Percentiles rank a stretch among this genome's conserved stretches.
Conservation (phyloP, 2,113 vertebrate species). For the Apodemus speciosus region DNA sequence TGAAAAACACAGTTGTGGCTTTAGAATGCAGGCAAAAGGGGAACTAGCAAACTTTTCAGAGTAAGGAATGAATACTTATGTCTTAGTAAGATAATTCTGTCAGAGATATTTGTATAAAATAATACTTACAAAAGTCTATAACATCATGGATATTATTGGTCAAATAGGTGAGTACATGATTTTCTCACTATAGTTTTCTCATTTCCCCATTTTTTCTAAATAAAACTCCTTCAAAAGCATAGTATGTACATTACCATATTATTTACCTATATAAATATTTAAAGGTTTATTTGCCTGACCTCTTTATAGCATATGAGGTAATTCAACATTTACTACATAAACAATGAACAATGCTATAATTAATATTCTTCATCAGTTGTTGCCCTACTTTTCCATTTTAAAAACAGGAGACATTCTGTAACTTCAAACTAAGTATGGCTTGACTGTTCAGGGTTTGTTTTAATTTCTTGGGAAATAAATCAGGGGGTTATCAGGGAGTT, state of each 20-base stretch:
- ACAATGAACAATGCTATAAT: not conserved
- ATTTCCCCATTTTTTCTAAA: not conserved
- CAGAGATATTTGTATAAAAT: not conserved
- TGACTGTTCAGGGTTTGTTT: not conserved
- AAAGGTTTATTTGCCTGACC: not conserved
- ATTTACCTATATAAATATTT: not conserved
- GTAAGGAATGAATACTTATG: not conserved
- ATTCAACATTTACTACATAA: slow-evolving; percentile 31
- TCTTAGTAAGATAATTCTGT: not conserved
- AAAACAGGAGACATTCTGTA: not conserved
- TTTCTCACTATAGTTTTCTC: not conserved
- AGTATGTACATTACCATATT: not conserved
- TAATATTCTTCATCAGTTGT: not conserved
- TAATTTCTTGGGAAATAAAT: not conserved
- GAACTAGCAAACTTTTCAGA: not conserved
- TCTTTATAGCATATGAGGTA: not conserved
- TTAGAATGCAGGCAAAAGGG: not conserved
- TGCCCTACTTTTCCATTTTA: slow-evolving; percentile 49
- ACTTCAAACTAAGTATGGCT: not conserved
- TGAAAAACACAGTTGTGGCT: not conserved
- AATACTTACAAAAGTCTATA: not conserved
- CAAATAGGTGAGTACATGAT: not conserved
- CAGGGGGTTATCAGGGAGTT: not conserved
- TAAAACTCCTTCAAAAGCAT: not conserved
- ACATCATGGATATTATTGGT: not conserved